Percentiles rank a stretch among this genome's conserved stretches.
phyloP scores from a whole-genome alignment of 2,113 vertebrate genomes.

The Lophotis ruficrista region DNA sequence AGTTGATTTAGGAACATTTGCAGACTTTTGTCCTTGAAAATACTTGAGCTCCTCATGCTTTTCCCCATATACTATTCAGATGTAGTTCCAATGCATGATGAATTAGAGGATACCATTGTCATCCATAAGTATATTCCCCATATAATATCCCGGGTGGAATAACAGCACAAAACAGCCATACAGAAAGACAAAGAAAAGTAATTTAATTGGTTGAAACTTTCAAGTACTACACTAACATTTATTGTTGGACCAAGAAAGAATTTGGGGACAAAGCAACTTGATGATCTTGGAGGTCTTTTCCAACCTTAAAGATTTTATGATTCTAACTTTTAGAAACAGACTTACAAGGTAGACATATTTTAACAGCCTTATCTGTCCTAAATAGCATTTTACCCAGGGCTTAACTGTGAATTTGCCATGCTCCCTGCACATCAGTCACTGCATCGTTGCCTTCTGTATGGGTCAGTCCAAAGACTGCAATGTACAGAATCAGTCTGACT shows the following conservation, averaged over 20 bases:
- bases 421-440: background rate
- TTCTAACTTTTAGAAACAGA: background rate
- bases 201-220: background rate
- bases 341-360: background rate
- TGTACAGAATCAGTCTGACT: background rate
- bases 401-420: background rate
- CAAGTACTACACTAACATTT: background rate
- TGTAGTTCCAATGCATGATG: background rate
- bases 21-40: constrained; percentile 72
- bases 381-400: background rate
- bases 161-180: background rate
- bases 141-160: background rate
- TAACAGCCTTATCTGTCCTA: background rate
- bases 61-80: constrained; percentile 59
- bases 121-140: background rate
- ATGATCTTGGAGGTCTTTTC: too few species aligned
- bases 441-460: background rate
- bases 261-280: background rate
- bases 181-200: background rate
- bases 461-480: background rate
- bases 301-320: too few species aligned
- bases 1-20: constrained; percentile 54
- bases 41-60: constrained; percentile 70
- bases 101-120: background rate
- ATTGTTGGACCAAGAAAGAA: background rate